A percentile compares a stretch with the other conserved stretches of the same genome.
These are phyloP conservation scores for Oxystoma pomonae DNA, from an alignment of 2,888 invertebrate genomes.

Conservation along the genomic window DNA sequence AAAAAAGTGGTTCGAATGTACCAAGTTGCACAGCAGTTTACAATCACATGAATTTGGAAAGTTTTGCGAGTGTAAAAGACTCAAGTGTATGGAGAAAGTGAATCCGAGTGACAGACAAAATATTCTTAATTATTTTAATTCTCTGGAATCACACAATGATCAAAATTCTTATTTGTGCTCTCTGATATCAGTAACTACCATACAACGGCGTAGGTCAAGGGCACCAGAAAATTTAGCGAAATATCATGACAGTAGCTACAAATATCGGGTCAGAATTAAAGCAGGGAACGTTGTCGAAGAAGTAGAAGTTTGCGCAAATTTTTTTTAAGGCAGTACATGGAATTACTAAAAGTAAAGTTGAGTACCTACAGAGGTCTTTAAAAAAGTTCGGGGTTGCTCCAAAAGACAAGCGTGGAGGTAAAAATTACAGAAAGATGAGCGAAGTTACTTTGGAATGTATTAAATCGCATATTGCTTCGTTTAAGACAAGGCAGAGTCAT, in stretches of 20 bases:
- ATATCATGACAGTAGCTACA: conserved; percentile 14
- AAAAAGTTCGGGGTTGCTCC: too few species aligned
- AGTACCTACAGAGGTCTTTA: too few species aligned
- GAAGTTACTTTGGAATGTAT: conserved; percentile 6
- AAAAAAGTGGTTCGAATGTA: conserved; percentile 1
- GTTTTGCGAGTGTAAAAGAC: conserved; percentile 12
- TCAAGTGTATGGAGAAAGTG: conserved; percentile 9
- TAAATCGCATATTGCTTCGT: conserved; percentile 16
- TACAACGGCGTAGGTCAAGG: too few species aligned
- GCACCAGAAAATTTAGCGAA: too few species aligned
- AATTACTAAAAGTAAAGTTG: conserved; percentile 14
- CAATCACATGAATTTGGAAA: conserved; percentile 12
- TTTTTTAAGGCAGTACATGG: conserved; percentile 15
- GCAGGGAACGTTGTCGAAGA: conserved; percentile 11
- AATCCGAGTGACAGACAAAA: too few species aligned
- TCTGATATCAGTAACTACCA: too few species aligned
- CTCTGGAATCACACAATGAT: conserved; percentile 12
- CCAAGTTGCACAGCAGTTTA: conserved; percentile 7
- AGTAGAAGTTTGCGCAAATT: conserved; percentile 13
- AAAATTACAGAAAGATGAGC: conserved; percentile 13
- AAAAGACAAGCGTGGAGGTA: conserved; percentile 1
- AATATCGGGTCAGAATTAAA: conserved; percentile 15
- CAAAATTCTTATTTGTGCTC: too few species aligned
- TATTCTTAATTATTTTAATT: too few species aligned
- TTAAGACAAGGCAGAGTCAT: conserved; percentile 12